Base-by-base conservation (phyloP, 1,140 invertebrate genomes). In the Diabrotica undecimpunctata region DNA sequence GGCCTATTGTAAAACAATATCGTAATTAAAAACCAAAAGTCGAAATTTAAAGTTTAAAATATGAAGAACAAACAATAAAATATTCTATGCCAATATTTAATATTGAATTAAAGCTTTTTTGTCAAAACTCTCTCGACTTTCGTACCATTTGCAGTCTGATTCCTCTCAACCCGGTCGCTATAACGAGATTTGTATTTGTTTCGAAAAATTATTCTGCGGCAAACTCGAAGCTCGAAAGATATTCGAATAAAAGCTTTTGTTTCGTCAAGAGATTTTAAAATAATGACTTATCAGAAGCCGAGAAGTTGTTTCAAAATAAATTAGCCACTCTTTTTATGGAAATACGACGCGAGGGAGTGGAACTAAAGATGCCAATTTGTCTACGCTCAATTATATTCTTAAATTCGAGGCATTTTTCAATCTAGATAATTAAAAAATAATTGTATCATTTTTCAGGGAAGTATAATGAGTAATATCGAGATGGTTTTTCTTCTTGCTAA, bases 351-450 rank as follows among this genome's bases (percentile, higher is more conserved):
- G 36, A 62, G 61, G 61, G 61, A 54, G 60, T 38, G 52, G 53
- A 54, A 62, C 35, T 62, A 46, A 62, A 54, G 61, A 62, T 62
- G 53, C 61, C 52, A 62, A 62, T 62, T 62, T 62, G 51, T 62
- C 61, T 54, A 41, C 53, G 51, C 52, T 62, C 61, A 54, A 62
- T 54, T 62, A 62, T 11, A 37, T 39, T 62, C 36, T 54, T 0
- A 54, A 38, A 38, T 41, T 54, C 53, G 53, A 11, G 13, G 52
- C 61, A 62, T 62, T 62, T 62, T 62, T 62, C 61, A 62, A 54
- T 54, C 53, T 39, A 14, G 61, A 54, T 62, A 62, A 62, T 62
- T 62, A 54, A 54, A 39, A 62, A 54, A 50, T 62, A 37, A 62
- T 62, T 61, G 59, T 36, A 35, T 52, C 59, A 61, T 61, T 61